These are phyloP conservation scores for Drosophila mimica DNA, from an alignment of 2,888 invertebrate species.

Conservation along the genomic window DNA sequence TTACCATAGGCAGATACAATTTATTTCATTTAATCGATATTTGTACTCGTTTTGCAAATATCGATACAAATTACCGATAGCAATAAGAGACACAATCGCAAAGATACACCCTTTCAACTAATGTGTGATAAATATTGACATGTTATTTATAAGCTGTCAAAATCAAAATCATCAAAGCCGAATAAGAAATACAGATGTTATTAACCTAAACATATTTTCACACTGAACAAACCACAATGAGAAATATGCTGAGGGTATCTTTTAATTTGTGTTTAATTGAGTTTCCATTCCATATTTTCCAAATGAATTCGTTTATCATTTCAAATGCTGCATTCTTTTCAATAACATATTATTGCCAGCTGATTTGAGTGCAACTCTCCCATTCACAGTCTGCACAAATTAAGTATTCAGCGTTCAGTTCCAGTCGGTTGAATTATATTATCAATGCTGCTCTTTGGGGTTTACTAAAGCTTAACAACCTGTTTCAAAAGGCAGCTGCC, in stretches of 20 bases:
- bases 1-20: no score
- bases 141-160: not conserved
- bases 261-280: not conserved
- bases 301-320: not conserved
- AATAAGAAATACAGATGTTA: not conserved
- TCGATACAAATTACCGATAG: not conserved
- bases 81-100: not conserved
- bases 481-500: slow-evolving; percentile 52
- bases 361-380: not conserved
- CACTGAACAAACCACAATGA: not conserved
- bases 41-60: not conserved
- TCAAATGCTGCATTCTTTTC: not conserved
- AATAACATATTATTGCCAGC: not conserved
- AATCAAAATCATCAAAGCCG: not conserved
- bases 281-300: not conserved
- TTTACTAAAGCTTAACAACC: slow-evolving; percentile 46
- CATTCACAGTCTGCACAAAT: not conserved
- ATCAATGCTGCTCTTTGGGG: slow-evolving; percentile 13
- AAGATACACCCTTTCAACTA: not conserved
- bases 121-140: not conserved
- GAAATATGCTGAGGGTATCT: not conserved
- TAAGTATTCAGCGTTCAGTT: slow-evolving; percentile 33
- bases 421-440: slow-evolving; percentile 17
- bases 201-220: not conserved
- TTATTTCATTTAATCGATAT: not conserved